Evolutionary conservation across 2,888 invertebrate species (phyloP).

Genomic region (Parochlus steinenii): DNA sequence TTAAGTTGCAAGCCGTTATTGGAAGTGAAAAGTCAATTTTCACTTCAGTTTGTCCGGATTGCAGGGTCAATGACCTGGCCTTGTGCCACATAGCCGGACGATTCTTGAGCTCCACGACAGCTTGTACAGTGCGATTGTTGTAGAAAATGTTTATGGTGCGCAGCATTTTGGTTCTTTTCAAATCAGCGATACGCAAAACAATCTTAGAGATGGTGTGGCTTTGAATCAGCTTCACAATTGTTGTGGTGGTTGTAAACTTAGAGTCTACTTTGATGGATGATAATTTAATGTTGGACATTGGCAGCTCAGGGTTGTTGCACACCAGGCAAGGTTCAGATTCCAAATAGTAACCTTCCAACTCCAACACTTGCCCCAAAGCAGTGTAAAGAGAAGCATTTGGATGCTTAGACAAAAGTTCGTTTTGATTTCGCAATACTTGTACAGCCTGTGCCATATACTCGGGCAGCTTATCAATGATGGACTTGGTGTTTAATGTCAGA

Average conservation of each 20-base stretch:
- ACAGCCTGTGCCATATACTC: constrained; percentile 78
- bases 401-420: constrained; percentile 73
- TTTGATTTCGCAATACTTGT: constrained; percentile 71
- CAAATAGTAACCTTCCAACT: constrained; percentile 88
- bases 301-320: constrained; percentile 93
- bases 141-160: constrained; percentile 91
- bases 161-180: constrained; percentile 95
- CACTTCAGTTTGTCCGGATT: constrained; percentile 85
- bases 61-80: constrained; percentile 79
- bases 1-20: constrained; percentile 92
- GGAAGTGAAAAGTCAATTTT: constrained; percentile 95
- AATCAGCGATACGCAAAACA: constrained; percentile 80
- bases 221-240: constrained; percentile 89
- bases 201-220: constrained; percentile 93
- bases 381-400: constrained; percentile 90
- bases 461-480: constrained; percentile 44
- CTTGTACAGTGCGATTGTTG: constrained; percentile 89
- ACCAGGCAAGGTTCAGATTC: constrained; percentile 96
- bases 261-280: constrained; percentile 91
- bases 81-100: constrained; percentile 95
- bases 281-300: constrained; percentile 78
- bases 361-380: constrained; percentile 82
- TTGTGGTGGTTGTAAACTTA: constrained; percentile 94
- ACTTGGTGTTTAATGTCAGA: constrained; percentile 73
- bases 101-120: constrained; percentile 93